Percentiles rank a stretch among this genome's conserved stretches.
These are phyloP conservation scores for Gorsachius magnificus DNA, from an alignment of 2,797 vertebrate genomes.

Conservation along the genomic window DNA sequence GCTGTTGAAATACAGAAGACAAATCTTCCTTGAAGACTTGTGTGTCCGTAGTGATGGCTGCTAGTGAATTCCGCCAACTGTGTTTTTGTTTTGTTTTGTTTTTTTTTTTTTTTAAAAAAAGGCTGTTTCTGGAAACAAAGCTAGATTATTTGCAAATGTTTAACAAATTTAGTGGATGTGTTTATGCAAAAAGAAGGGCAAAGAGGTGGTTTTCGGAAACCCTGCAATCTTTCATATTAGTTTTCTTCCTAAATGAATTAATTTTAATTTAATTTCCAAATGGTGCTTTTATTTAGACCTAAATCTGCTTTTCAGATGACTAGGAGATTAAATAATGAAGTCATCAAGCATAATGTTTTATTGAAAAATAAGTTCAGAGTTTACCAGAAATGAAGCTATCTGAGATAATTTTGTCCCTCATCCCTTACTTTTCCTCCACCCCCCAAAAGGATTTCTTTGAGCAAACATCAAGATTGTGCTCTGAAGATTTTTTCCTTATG, in stretches of 20 bases:
- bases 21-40: not conserved
- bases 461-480: not conserved
- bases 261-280: not conserved
- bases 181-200: not conserved
- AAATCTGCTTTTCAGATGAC: not conserved
- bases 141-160: not conserved
- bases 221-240: not conserved
- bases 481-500: not conserved
- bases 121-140: not conserved
- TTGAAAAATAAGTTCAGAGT: not conserved
- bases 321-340: not conserved
- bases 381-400: not conserved
- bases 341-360: not conserved
- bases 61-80: not conserved
- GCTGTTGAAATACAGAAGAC: not conserved
- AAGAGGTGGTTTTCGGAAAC: not conserved
- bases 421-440: not conserved
- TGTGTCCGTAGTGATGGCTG: not conserved
- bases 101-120: no score
- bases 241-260: not conserved
- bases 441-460: not conserved
- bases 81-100: no score
- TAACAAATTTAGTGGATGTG: not conserved
- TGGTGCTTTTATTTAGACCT: not conserved
- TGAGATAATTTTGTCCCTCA: fast-evolving